These are phyloP conservation scores for Oscheius myriophilus DNA, from an alignment of 2,888 invertebrate species.

Conservation along the genomic window DNA sequence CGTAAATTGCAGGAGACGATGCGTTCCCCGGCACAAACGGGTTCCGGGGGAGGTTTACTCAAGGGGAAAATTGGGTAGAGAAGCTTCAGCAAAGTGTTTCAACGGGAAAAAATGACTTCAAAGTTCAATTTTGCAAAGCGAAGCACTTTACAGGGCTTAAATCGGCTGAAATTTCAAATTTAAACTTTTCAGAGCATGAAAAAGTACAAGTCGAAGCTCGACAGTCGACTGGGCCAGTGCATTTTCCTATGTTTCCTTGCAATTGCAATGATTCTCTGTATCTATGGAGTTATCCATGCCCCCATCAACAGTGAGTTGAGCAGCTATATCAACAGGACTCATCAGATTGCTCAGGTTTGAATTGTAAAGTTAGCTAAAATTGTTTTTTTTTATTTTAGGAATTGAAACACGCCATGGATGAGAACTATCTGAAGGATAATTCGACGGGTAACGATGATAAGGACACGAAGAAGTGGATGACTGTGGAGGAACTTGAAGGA, in stretches of 20 bases:
- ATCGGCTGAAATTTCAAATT: not conserved
- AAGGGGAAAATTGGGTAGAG: too few relatives aligned
- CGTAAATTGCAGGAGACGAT: too few relatives aligned
- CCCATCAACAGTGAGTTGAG: constrained; percentile 55
- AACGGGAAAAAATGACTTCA: too few relatives aligned
- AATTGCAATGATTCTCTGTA: constrained; percentile 59
- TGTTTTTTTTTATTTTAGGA: constrained; percentile 32
- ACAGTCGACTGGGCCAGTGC: constrained; percentile 57
- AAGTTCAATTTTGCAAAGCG: not conserved
- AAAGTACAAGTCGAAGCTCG: constrained; percentile 64
- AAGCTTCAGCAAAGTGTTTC: too few relatives aligned
- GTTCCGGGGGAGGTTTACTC: too few relatives aligned
- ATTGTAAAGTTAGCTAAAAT: not conserved
- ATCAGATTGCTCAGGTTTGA: constrained; percentile 52
- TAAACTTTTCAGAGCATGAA: constrained; percentile 56
- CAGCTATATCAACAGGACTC: constrained; percentile 57
- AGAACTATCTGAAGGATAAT: constrained; percentile 53
- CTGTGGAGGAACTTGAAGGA: constrained; percentile 52
- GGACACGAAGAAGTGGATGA: constrained; percentile 51
- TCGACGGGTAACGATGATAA: constrained; percentile 36
- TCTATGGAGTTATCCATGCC: constrained; percentile 62
- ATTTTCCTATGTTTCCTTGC: constrained; percentile 57
- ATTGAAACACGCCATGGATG: constrained; percentile 54
- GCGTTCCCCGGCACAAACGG: too few relatives aligned
- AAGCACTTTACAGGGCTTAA: not conserved